Percentiles rank a stretch among this genome's conserved stretches.
These are phyloP conservation scores for Brachyhypopomus occidentalis DNA, from an alignment of 2,113 vertebrate species.

Conservation along the genomic window DNA sequence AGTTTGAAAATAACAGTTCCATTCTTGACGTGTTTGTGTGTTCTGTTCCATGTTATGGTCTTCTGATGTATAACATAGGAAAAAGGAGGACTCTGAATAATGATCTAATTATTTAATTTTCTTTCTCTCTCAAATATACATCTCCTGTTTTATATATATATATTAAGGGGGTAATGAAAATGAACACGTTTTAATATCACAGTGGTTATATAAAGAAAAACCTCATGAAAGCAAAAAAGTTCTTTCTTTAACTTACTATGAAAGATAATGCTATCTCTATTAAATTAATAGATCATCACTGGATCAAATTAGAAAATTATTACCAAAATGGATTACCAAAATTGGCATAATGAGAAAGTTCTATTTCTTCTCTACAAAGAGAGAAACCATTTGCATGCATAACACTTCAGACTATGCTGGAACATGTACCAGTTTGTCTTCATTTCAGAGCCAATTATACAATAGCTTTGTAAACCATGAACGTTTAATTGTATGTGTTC, in stretches of 20 bases:
- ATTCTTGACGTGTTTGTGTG: conserved; percentile 12
- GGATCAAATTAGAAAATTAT: background rate
- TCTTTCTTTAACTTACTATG: background rate
- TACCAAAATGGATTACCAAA: background rate
- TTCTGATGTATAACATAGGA: background rate
- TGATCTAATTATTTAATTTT: background rate
- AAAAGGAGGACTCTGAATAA: background rate
- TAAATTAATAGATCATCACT: conserved; percentile 46
- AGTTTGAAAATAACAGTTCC: conserved; percentile 2
- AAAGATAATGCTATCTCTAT: conserved; percentile 27
- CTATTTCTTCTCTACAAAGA: conserved; percentile 19
- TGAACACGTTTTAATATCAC: background rate
- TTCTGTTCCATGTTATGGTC: background rate
- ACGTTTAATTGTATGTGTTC: background rate
- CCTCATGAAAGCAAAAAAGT: conserved; percentile 7
- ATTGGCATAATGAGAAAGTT: conserved; percentile 3
- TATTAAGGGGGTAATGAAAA: background rate
- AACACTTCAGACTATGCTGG: background rate
- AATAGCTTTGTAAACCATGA: conserved; percentile 4
- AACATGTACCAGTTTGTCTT: background rate
- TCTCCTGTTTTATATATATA: background rate
- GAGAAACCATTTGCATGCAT: background rate
- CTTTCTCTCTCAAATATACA: background rate
- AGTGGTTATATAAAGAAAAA: background rate
- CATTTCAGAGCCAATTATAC: background rate